phyloP scores from a whole-genome alignment of 2,113 vertebrate species.

The Tamias sibiricus region DNA sequence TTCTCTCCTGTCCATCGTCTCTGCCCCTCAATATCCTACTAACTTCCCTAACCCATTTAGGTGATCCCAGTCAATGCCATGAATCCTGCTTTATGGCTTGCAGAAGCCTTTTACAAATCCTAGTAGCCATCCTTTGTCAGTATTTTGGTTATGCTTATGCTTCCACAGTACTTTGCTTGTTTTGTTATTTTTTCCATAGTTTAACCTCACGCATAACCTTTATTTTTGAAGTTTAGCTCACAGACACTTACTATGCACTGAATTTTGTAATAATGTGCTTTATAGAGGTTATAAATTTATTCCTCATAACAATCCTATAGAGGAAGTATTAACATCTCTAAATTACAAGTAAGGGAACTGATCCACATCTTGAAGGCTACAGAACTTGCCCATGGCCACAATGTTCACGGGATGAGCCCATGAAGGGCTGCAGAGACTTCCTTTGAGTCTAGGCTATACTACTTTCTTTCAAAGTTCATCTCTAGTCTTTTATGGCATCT shows the following conservation, averaged over 20 bases:
- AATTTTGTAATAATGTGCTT: background rate
- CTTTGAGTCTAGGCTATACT: background rate
- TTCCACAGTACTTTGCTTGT: background rate
- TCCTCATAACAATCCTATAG: background rate
- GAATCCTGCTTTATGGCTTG: background rate
- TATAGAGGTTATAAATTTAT: background rate
- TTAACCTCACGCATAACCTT: background rate
- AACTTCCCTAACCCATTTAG: conserved; percentile 13
- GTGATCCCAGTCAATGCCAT: conserved; percentile 15
- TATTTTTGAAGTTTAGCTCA: background rate
- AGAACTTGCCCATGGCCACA: background rate
- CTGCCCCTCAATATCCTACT: conserved; percentile 42
- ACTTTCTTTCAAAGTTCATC: background rate
- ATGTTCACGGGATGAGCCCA: background rate
- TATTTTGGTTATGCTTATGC: background rate
- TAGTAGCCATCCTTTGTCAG: background rate
- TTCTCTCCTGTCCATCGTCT: background rate
- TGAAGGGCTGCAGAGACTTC: background rate
- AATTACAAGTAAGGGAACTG: background rate
- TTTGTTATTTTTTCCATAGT: background rate
- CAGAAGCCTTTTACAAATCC: background rate
- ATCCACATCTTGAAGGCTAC: background rate
- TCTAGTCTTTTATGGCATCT: background rate
- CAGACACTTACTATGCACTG: background rate
- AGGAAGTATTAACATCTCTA: background rate